Base-by-base conservation (phyloP, 2,113 vertebrate genomes). In the Columba livia region DNA sequence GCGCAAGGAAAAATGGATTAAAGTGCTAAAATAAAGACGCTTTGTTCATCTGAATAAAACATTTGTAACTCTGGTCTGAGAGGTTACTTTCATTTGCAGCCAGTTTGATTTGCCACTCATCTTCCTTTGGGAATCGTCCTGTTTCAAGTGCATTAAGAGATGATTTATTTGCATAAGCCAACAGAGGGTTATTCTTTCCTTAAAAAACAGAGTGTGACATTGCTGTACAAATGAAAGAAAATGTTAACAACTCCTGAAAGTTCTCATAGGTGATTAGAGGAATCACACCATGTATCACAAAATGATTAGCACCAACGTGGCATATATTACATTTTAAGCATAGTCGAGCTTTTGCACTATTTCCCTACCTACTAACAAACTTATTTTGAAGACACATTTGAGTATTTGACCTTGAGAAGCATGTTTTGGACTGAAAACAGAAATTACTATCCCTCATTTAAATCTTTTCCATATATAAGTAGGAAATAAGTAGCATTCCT, bases 131-230 rank as follows among this genome's bases (percentile, higher is more conserved):
- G 85, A 96, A 91, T 94, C 54, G 48, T 94, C 95, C 24, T 18
- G 78, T 94, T 97, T 96, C 81, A 84, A 97, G 96, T 91, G 91
- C 88, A 93, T 87, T 95, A 96, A 94, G 88, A 93, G 88, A 96
- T 87, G 65, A 97, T 97, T 97, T 97, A 98, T 97, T 97, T 97
- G 93, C 85, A 97, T 92, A 97, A 90, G 87, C 82, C 94, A 97
- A 91, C 48, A 50, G 75, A 96, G 82, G 94, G 92, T 97, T 97
- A 97, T 83, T 89, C 79, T 96, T 67, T 36, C 93, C 90, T 96
- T 31, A 47, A 64, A 94, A 83, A 89, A 62, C 72, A 89, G 75
- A 65, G 61, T 89, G 67, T 77, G 95, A 79, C 78, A 90, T 40
- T 79, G 67, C 66, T 91, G n/a, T 66, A 73, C n/a, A 97, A 96